Evolutionary conservation across 2,113 vertebrate genomes (phyloP), one percentile per base, ranked within the genome.

Genomic region (Plectropomus leopardus): DNA sequence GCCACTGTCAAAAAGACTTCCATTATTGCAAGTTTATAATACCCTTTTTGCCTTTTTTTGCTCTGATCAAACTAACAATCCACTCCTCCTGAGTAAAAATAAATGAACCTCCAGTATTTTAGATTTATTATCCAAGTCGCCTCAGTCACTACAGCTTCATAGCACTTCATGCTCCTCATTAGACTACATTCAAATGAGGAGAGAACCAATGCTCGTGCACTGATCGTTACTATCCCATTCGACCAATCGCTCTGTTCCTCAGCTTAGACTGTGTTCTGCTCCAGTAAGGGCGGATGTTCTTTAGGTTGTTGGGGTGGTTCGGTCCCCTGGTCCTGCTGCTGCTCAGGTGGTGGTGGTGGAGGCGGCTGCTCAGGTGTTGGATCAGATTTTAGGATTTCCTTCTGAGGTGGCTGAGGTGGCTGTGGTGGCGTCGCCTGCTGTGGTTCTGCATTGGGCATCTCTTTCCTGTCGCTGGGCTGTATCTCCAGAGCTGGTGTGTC

Each of bases 401-500:
- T 69, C 34, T 86, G 76, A 11, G 36, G 51, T 4, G 45, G 45
- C 16, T 47, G 15, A 13, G 13, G 63, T 1, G 75, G 80, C 77
- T 93, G 71, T 2, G 55, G 53, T 1, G 74, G 30, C 0, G 59
- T 24, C 5, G 3, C 72, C 87, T 86, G 77, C 87, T 64, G 78
- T 28, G n/a, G 76, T 21, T 79, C 87, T 15, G 42, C 42, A 13
- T 82, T 72, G 15, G 89, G 86, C 76, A 89, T 88, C 71, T 95
- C 94, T 23, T 93, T 88, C 76, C 92, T 91, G 82, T 95, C 95
- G 40, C 95, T 95, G 28, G 78, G 90, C 77, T 95, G 94, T 11
- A 74, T 87, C 14, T 93, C 93, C 36, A 93, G 78, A 15, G 86
- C 65, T 16, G 86, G 50, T 7, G 86, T 84, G 76, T 94, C 65